Base-by-base conservation (phyloP, 2,888 invertebrate species). In the Sinotaia quadrata region DNA sequence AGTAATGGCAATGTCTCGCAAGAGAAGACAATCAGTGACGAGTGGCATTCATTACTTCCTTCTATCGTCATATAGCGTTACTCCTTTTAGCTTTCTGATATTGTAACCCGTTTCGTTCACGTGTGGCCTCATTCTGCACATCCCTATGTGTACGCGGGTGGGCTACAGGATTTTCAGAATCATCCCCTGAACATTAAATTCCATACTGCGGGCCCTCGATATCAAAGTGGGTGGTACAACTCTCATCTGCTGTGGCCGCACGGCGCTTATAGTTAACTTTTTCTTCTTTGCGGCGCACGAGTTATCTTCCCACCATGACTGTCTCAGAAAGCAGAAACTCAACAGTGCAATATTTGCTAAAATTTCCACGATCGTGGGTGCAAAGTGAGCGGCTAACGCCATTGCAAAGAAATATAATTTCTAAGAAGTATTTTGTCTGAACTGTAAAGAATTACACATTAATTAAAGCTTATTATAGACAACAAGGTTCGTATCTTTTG, bases 181-280 rank as follows among this genome's bases (percentile, higher is more conserved):
- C 37, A 44, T 54, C 34, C 56, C 56, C 24, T 41, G 56, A 33
- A 65, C 65, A 65, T 65, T 65, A 65, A 65, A 65, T 56, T 65
- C 56, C 56, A 65, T 65, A 63, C 63, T 33, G 56, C 63, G 15
- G 8, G 31, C 15, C 2, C 18, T 8, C 2, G 18, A 27, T 31
- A 56, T 65, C 65, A 29, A 65, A 56, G 65, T 65, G 65, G 65
- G 65, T 65, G 65, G 65, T n/a, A n/a, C 52, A 56, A 29, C n/a
- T 47, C 12, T 44, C 33, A 47, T 47, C 47, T 24, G 8, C 18
- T 18, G 8, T n/a, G 18, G 24, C 21, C 47, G n/a, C 24, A 21
- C 47, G 24, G 21, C 47, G 47, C 47, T 24, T 24, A 24, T 7
- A 47, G 47, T 47, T 24, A 15, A 34, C 34, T 33, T 31, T 12